Conservation (phyloP, 2,888 invertebrate species). For the Pemphredon lugubris region DNA sequence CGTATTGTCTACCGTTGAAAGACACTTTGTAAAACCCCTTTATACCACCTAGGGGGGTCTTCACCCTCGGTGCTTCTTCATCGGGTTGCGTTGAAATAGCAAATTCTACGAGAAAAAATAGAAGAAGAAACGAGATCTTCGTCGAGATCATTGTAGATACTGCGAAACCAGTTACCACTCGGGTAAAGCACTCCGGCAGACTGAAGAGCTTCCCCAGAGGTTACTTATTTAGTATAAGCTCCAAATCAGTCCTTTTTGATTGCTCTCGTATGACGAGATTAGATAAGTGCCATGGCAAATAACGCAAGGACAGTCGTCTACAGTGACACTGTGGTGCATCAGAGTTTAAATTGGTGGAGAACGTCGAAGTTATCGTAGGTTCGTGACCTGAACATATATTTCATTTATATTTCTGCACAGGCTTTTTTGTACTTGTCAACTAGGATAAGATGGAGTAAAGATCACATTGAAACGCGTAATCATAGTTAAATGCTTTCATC, state of each 20-base stretch:
- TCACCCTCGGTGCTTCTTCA: constrained; percentile 58
- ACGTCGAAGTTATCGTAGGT: too few species aligned
- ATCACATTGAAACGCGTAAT: too few species aligned
- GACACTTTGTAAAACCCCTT: constrained; percentile 70
- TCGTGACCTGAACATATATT: too few species aligned
- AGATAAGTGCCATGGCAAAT: constrained; percentile 7
- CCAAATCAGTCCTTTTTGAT: too few species aligned
- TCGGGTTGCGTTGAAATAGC: not conserved
- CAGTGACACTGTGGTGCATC: not conserved
- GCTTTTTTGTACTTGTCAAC: too few species aligned
- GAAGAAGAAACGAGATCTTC: constrained; percentile 8
- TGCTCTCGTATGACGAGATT: constrained; percentile 1
- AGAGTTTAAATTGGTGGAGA: not conserved
- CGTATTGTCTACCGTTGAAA: constrained; percentile 66
- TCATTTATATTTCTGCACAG: too few species aligned
- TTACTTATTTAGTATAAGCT: constrained; percentile 45
- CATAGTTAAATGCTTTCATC: too few species aligned
- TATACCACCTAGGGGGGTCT: constrained; percentile 68
- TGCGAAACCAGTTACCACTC: too few species aligned
- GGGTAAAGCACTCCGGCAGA: too few species aligned
- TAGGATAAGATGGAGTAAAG: too few species aligned
- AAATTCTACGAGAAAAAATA: constrained; percentile 17
- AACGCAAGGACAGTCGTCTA: not conserved
- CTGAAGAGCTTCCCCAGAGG: too few species aligned
- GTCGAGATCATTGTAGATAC: constrained; percentile 26